Conservation (phyloP, 92 coral and sea anemone genomes). For the Porites rus region DNA sequence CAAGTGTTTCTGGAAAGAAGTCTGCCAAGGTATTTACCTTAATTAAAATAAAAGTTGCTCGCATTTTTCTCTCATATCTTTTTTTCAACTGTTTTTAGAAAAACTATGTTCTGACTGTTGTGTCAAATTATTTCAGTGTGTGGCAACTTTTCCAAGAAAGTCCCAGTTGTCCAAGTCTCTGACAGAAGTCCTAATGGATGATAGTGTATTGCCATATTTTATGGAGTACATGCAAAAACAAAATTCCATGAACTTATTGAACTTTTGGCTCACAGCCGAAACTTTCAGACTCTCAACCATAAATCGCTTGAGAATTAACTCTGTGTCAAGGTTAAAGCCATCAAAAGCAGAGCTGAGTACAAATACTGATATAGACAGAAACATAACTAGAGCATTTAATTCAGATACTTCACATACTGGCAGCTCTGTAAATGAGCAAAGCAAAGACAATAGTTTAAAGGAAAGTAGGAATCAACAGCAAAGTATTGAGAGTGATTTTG, state of each 20-base stretch:
- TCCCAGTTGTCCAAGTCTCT: constrained; percentile 92
- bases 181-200: constrained; percentile 85
- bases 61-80: not conserved
- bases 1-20: constrained; percentile 73
- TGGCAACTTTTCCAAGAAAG: constrained; percentile 89
- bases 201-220: constrained; percentile 90
- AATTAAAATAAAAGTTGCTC: not conserved
- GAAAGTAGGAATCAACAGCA: not conserved
- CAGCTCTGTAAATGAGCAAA: not conserved
- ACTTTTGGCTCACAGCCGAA: constrained; percentile 98
- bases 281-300: constrained; percentile 92
- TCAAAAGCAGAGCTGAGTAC: constrained; percentile 38
- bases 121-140: constrained; percentile 70
- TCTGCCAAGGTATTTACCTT: constrained; percentile 74
- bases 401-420: not conserved
- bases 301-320: constrained; percentile 79
- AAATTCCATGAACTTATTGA: constrained; percentile 84
- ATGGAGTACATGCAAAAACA: constrained; percentile 96
- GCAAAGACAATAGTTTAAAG: not conserved
- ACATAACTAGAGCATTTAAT: not conserved
- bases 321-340: constrained; percentile 79
- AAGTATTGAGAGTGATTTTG: constrained; percentile 4
- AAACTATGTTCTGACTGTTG: not conserved
- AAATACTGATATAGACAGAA: not conserved
- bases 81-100: not conserved